Evolutionary conservation across 1,140 invertebrate genomes (phyloP).

Genomic region (Pseudomyrmex sp.): DNA sequence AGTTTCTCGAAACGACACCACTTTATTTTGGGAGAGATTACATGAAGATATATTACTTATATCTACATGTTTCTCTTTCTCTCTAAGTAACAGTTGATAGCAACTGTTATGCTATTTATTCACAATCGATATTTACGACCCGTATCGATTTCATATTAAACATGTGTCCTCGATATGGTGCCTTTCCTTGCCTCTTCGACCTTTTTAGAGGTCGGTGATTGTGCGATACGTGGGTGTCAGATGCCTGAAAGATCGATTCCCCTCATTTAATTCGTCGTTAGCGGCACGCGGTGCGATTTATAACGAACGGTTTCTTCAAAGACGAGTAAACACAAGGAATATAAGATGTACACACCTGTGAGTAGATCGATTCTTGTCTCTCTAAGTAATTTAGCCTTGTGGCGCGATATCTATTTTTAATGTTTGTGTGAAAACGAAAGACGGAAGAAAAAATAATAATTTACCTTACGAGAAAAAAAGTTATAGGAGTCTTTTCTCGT

Average conservation of each 20-base stretch:
- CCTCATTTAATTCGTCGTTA: slow-evolving; percentile 49
- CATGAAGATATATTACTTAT: background rate
- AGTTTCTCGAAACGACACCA: background rate
- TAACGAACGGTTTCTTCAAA: slow-evolving; percentile 9
- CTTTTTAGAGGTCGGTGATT: slow-evolving; percentile 15
- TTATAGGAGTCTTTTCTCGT: too few species aligned
- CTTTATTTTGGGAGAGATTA: background rate
- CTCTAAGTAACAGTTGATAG: background rate
- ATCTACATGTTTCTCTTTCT: background rate
- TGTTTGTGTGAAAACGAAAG: background rate
- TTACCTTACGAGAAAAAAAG: too few species aligned
- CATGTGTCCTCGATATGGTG: slow-evolving; percentile 1
- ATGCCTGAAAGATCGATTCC: slow-evolving; percentile 46
- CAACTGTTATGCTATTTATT: slow-evolving; percentile 10
- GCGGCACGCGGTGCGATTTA: slow-evolving; percentile 31
- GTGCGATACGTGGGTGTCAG: slow-evolving; percentile 24
- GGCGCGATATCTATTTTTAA: slow-evolving; percentile 8
- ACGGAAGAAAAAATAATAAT: too few species aligned
- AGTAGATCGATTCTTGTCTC: background rate
- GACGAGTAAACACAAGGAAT: background rate
- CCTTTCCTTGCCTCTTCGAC: slow-evolving; percentile 1
- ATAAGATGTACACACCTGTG: background rate
- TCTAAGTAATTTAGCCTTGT: background rate
- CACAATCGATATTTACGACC: slow-evolving; percentile 4
- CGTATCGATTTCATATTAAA: slow-evolving; percentile 43